Evolutionary conservation across 2,113 vertebrate species (phyloP).

Genomic region (Strix uralensis): DNA sequence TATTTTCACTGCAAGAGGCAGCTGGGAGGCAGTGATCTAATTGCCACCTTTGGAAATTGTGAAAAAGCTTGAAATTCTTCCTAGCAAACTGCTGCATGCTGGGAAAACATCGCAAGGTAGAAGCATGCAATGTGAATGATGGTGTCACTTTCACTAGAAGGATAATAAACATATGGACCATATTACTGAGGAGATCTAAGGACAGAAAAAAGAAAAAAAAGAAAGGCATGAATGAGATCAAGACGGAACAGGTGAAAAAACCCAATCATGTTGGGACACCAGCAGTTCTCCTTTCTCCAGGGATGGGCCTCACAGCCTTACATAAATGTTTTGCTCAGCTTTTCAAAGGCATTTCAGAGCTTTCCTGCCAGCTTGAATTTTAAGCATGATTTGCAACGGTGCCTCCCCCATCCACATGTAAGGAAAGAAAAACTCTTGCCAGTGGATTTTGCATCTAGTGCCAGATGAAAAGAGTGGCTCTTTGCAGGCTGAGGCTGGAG

Average conservation of each 20-base stretch:
- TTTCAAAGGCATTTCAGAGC: slow-evolving; percentile 39
- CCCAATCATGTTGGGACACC: not conserved
- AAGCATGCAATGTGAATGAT: not conserved
- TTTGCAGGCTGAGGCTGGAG: not conserved
- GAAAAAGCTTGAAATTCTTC: slow-evolving; percentile 28
- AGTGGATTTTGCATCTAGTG: not conserved
- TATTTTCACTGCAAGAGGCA: slow-evolving; percentile 30
- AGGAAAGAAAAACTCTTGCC: not conserved
- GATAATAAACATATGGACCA: slow-evolving; percentile 19
- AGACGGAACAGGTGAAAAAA: slow-evolving; percentile 27
- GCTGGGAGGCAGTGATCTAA: slow-evolving; percentile 11
- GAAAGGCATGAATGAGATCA: not conserved
- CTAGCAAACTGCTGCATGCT: not conserved
- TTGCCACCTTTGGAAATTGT: slow-evolving; percentile 21
- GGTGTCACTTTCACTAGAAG: not conserved
- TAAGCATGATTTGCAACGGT: not conserved
- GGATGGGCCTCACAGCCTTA: not conserved
- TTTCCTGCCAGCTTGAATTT: slow-evolving; percentile 39
- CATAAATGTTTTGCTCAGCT: slow-evolving; percentile 21
- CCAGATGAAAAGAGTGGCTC: not conserved
- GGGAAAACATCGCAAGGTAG: not conserved
- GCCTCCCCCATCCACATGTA: not conserved
- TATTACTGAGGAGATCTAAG: not conserved
- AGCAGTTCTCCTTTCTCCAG: not conserved
- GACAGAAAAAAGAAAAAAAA: not conserved